Base-by-base conservation (phyloP, 1,140 invertebrate genomes). In the Phymastichus coffea region DNA sequence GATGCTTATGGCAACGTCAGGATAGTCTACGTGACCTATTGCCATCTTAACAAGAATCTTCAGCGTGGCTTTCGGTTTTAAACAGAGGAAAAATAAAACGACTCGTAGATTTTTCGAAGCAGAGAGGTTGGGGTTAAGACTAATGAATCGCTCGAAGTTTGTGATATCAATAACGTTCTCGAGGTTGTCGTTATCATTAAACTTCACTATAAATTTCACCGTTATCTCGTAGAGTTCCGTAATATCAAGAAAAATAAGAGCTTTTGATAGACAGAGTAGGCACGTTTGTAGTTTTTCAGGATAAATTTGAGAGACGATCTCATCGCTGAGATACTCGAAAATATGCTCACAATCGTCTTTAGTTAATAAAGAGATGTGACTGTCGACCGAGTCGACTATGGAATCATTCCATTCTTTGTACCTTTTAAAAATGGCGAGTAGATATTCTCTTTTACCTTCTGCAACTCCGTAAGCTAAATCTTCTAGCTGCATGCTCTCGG, bases 361-460 rank as follows among this genome's bases (percentile, higher is more conserved):
- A 14, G 65, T 56, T 6, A 75, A 15, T 1, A 58, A 22, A 4
- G 15, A 37, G 22, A 23, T 46, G 25, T 65, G 38, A 35, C 60
- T 44, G 2, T 61, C 48, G 1, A 77, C 41, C 12, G 62, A 61
- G 4, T 72, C 40, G 8, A 74, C 60, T 15, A 49, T 63, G 12
- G 51, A 35, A n/a, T 59, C 33, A 25, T 78, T 58, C 74, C 74
- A 80, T 43, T 73, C 59, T 15, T 69, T 65, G 25, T 47, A 58
- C 47, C 69, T 66, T 19, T 51, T 64, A 15, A 77, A 56, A 15
- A 80, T 41, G 53, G 70, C 66, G 10, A 49, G 64, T 6, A 69
- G 23, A 33, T 46, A 63, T 2, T 74, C 66, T 0, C 26, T 28
- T 23, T 70, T 71, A 2, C 63, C 69, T 1, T 68, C 38, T 0